A percentile compares a stretch with the other conserved stretches of the same genome.
These are phyloP conservation scores for Digitonthophagus gazella DNA, from an alignment of 2,888 invertebrate species.

Conservation along the genomic window DNA sequence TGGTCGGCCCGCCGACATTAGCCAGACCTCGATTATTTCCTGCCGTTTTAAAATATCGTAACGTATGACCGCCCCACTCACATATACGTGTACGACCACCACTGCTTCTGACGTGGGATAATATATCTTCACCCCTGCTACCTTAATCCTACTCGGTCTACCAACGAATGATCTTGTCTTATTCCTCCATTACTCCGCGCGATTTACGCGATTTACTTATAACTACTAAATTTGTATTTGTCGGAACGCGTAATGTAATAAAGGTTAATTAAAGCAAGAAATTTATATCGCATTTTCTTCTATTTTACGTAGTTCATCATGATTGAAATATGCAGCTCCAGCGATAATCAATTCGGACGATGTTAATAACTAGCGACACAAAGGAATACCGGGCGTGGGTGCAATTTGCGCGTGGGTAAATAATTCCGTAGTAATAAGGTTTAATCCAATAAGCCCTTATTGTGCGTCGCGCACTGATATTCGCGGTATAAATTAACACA, in stretches of 20 bases:
- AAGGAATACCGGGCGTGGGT: neutral
- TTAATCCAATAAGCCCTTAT: neutral
- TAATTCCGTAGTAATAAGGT: neutral
- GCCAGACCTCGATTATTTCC: slow-evolving; percentile 46
- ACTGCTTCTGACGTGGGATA: slow-evolving; percentile 45
- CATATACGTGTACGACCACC: slow-evolving; percentile 44
- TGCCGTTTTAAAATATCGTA: slow-evolving; percentile 49
- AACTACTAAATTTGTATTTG: no score
- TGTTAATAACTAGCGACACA: neutral
- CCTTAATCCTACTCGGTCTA: neutral
- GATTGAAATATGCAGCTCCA: no score
- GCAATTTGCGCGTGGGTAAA: neutral
- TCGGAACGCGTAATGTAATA: no score
- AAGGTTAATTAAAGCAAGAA: no score
- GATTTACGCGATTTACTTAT: neutral
- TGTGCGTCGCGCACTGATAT: neutral
- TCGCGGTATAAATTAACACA: neutral
- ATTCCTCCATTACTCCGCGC: neutral
- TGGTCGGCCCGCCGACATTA: slow-evolving; percentile 42
- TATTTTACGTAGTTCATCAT: no score
- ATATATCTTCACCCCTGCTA: slow-evolving; percentile 38
- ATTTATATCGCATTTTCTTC: no score
- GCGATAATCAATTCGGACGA: neutral
- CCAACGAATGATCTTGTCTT: neutral
- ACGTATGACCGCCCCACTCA: slow-evolving; percentile 40